phyloP scores from a whole-genome alignment of 2,888 invertebrate genomes.

The Clanis bilineata region DNA sequence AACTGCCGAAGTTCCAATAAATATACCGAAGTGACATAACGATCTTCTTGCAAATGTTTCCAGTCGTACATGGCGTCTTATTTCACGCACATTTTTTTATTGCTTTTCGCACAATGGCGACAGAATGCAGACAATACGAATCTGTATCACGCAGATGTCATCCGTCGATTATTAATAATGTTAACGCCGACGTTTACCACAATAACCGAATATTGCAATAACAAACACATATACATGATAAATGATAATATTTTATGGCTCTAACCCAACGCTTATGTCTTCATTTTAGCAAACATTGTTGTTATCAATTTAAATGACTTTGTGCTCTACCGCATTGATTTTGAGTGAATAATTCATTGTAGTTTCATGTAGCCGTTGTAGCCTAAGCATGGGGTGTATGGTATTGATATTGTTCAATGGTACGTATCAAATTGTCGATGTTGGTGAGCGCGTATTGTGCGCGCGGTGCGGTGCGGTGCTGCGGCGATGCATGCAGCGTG shows the following conservation, averaged over 20 bases:
- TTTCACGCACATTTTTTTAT: constrained; percentile 44
- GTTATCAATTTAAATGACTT: constrained; percentile 23
- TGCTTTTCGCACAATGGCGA: constrained; percentile 41
- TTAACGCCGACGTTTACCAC: constrained; percentile 76
- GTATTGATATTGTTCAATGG: constrained; percentile 68
- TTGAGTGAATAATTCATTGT: constrained; percentile 29
- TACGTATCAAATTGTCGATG: constrained; percentile 79
- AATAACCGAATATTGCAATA: constrained; percentile 70
- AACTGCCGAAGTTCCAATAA: not conserved
- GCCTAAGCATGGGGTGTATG: constrained; percentile 57
- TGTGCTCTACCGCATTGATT: constrained; percentile 14
- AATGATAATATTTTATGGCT: constrained; percentile 79
- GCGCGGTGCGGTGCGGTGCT: constrained; percentile 34
- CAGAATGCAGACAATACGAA: constrained; percentile 51
- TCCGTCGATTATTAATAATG: constrained; percentile 67
- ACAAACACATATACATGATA: constrained; percentile 76
- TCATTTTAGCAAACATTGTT: constrained; percentile 59
- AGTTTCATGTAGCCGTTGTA: constrained; percentile 40
- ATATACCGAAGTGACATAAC: not conserved
- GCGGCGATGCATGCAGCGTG: constrained; percentile 50
- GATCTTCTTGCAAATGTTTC: not conserved
- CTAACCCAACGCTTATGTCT: constrained; percentile 70
- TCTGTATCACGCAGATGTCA: constrained; percentile 68
- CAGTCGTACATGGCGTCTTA: constrained; percentile 22
- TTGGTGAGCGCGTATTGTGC: constrained; percentile 53